Conservation (phyloP, 1,140 invertebrate species). For the Panagrolaimus sp. region DNA sequence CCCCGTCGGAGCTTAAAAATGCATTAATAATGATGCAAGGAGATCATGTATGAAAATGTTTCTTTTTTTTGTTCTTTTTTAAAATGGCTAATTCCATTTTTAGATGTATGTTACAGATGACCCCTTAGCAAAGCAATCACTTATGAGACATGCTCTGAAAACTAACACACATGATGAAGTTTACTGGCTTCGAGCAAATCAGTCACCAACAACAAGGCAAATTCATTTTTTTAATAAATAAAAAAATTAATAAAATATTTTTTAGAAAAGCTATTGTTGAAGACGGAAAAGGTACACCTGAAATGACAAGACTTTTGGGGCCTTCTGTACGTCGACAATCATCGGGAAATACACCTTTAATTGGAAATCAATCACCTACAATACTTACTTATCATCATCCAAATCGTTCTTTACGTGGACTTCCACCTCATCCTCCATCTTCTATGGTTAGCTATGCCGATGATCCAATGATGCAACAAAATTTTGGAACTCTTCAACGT, state of each 20-base stretch:
- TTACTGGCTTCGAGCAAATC: constrained; percentile 6
- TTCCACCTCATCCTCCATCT: not conserved
- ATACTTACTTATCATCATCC: not conserved
- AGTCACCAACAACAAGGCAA: constrained; percentile 5
- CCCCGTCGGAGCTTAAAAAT: constrained; percentile 10
- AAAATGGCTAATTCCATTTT: not conserved
- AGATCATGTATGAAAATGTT: constrained; percentile 7
- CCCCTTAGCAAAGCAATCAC: constrained; percentile 9
- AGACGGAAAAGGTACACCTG: not conserved
- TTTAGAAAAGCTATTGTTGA: not conserved
- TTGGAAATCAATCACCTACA: constrained; percentile 9
- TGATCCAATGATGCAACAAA: constrained; percentile 7
- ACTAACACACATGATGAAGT: constrained; percentile 10
- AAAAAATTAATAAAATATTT: not conserved
- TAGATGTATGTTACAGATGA: constrained; percentile 12
- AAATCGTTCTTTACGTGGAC: constrained; percentile 3
- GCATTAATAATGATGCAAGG: constrained; percentile 14
- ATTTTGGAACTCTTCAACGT: constrained; percentile 3
- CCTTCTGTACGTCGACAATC: not conserved
- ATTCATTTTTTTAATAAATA: not conserved
- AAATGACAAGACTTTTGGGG: constrained; percentile 8
- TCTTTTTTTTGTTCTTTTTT: not conserved
- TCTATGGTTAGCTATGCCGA: not conserved
- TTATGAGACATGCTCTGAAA: constrained; percentile 8
- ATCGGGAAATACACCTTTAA: not conserved